phyloP scores from a whole-genome alignment of 2,888 invertebrate genomes.

The Conus canariensis region DNA sequence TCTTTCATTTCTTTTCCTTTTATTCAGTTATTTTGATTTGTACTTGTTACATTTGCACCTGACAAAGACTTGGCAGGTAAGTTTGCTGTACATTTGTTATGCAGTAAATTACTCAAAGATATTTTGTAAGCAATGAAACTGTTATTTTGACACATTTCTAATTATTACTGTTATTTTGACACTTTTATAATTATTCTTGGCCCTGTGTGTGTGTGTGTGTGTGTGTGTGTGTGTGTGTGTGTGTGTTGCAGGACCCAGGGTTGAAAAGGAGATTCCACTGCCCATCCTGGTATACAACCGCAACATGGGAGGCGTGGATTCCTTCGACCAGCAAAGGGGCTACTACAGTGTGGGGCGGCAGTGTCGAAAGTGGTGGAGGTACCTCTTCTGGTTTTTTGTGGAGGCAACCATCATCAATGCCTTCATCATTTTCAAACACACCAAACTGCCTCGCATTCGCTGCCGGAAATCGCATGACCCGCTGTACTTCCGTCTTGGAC shows the following conservation, averaged over 20 bases:
- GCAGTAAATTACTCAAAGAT: no score
- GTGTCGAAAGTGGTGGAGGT: conserved; percentile 43
- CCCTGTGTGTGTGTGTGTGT: background rate
- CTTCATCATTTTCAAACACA: conserved; percentile 27
- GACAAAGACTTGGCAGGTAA: no score
- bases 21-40: no score
- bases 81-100: no score
- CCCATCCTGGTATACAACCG: conserved; percentile 33
- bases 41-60: no score
- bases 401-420: conserved; percentile 38
- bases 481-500: background rate
- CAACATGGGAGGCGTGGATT: conserved; percentile 44
- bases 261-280: background rate
- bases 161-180: no score
- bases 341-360: conserved; percentile 45
- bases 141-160: no score
- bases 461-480: background rate
- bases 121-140: no score
- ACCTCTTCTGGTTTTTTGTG: conserved; percentile 40
- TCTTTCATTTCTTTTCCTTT: no score
- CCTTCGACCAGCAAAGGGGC: conserved; percentile 32
- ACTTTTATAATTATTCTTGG: background rate
- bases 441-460: background rate
- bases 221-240: background rate
- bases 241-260: background rate